A percentile compares a stretch with the other conserved stretches of the same genome.
Evolutionary conservation across 2,797 vertebrate genomes (phyloP).

Genomic region (Sebastiscus tertius): DNA sequence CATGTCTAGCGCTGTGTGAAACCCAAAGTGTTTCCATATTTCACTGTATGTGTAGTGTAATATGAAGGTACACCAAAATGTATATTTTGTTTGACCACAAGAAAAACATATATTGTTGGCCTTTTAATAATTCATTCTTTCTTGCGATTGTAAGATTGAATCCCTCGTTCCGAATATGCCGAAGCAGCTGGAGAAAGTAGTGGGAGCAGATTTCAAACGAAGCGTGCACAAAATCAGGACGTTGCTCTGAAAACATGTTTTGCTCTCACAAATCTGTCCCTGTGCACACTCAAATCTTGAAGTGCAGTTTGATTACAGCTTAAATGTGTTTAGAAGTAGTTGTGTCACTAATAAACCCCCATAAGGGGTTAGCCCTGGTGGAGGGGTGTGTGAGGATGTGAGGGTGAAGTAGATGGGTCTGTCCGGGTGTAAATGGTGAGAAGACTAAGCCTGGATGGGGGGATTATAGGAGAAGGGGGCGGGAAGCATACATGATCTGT

Average conservation of each 20-base stretch:
- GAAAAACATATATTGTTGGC: too few species aligned
- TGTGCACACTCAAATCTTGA: background rate
- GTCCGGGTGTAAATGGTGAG: conserved; percentile 63
- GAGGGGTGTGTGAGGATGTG: conserved; percentile 20
- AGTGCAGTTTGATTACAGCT: conserved; percentile 3
- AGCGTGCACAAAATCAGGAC: background rate
- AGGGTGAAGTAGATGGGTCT: conserved; percentile 32
- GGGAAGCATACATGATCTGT: conserved; percentile 84
- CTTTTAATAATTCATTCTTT: background rate
- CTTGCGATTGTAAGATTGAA: background rate
- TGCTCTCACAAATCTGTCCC: background rate
- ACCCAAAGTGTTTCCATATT: too few species aligned
- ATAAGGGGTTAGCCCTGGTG: background rate
- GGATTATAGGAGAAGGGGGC: conserved; percentile 87
- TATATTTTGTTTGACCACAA: background rate
- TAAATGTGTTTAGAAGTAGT: background rate
- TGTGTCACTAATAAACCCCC: conserved; percentile 17
- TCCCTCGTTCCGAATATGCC: background rate
- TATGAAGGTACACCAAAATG: background rate
- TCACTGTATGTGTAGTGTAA: too few species aligned
- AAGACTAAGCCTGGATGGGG: conserved; percentile 66
- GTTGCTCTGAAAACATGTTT: background rate
- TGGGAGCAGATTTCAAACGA: background rate
- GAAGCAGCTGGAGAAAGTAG: background rate
- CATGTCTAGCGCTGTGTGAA: too few species aligned